A percentile compares a stretch with the other conserved stretches of the same genome.
Conservation (phyloP, 2,888 invertebrate genomes). For the Helicoverpa assulta region DNA sequence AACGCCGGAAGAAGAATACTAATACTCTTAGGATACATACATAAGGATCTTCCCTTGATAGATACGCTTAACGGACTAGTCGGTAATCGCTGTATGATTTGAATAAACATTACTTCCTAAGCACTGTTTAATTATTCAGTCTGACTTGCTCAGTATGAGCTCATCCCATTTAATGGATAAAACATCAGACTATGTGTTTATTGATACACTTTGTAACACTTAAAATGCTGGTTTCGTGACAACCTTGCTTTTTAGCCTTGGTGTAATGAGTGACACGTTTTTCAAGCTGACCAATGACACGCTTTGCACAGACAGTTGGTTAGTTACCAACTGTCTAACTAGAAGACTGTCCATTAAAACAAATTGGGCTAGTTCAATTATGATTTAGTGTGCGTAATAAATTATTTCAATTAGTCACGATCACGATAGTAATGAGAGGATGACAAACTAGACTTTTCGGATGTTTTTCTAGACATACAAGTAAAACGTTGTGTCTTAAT, state of each 20-base stretch:
- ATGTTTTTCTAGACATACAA: too few species aligned
- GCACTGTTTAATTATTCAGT: background rate
- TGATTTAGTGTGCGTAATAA: too few species aligned
- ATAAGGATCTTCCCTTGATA: slow-evolving; percentile 2
- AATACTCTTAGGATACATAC: background rate
- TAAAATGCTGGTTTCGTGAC: background rate
- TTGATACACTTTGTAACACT: background rate
- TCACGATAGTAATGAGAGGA: too few species aligned
- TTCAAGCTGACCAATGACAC: too few species aligned
- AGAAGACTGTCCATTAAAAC: too few species aligned
- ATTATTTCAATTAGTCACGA: too few species aligned
- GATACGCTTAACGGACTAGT: background rate
- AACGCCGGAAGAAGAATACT: slow-evolving; percentile 4
- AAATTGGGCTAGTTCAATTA: too few species aligned
- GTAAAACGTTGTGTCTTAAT: too few species aligned
- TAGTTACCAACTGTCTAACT: too few species aligned
- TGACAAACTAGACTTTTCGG: too few species aligned
- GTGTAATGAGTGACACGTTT: background rate
- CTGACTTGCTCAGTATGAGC: background rate
- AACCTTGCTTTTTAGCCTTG: background rate
- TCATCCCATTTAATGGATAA: slow-evolving; percentile 2
- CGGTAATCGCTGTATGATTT: background rate
- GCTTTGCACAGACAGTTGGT: too few species aligned
- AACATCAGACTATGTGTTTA: background rate
- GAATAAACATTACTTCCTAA: slow-evolving; percentile 5